Base-by-base conservation (phyloP, 2,888 invertebrate species). In the Melinopterus prodromus region DNA sequence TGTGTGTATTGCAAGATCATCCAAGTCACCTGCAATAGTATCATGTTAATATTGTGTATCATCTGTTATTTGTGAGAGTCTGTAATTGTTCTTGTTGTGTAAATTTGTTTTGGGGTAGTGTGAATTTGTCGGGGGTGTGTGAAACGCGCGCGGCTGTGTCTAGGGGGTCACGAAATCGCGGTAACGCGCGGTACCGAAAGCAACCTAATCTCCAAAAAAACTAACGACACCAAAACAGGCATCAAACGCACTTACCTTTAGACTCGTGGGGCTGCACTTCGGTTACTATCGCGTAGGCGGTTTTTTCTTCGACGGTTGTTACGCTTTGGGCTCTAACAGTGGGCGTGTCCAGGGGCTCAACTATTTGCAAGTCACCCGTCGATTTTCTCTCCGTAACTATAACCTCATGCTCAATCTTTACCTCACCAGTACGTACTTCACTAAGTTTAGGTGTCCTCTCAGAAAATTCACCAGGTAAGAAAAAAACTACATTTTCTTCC, bases 371-470 rank as follows among this genome's bases (percentile, higher is more conserved):
- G 88, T 91, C 90, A 84, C 89, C 91, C 84, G 90, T 88, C 81
- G 89, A 87, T 83, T 87, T 87, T 82, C 89, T 87, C 85, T 92
- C 91, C 77, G 90, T 91, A 79, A 92, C 87, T 77, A 91, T 87
- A 75, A 92, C 84, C 82, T 92, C 90, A 84, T 90, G 90, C 77
- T 89, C 88, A 78, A 84, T 81, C 7, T 69, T 79, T 77, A 79
- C 74, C 77, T 81, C 79, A 71, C 77, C 76, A 16, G 79, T 36
- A 70, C 75, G 81, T n/a, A 80, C 79, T 76, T 82, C 81, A 84
- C 84, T 78, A 81, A 84, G 35, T 86, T 87, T 80, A 85, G 79
- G 80, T 80, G 79, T 79, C 15, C 82, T 82, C 37, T 83, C 81
- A 78, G 85, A 82, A 79, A 87, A 84, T 70, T 80, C 78, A 37